These are phyloP conservation scores for Stichodactyla helianthus DNA, from an alignment of 64 coral and sea anemone species.

Conservation along the genomic window DNA sequence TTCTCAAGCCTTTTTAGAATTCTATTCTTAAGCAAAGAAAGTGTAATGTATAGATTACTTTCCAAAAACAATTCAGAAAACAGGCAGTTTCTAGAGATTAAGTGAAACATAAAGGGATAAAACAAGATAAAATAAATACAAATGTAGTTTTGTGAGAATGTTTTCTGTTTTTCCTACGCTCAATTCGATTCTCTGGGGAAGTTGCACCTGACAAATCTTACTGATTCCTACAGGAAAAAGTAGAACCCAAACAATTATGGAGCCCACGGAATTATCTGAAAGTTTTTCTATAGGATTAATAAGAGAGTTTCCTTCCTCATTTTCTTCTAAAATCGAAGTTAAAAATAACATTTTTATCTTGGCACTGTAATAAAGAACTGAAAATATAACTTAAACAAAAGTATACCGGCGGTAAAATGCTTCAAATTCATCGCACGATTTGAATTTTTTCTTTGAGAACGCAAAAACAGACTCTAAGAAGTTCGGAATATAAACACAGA, in stretches of 20 bases:
- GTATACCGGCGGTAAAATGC: not conserved
- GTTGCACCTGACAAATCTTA: not conserved
- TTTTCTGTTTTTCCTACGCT: too few relatives aligned
- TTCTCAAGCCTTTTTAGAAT: too few relatives aligned
- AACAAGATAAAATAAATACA: too few relatives aligned
- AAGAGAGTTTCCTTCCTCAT: not conserved
- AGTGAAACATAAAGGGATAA: too few relatives aligned
- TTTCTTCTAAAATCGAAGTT: not conserved
- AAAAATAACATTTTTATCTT: not conserved
- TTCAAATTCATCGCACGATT: not conserved
- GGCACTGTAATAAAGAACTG: not conserved
- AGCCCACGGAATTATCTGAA: not conserved
- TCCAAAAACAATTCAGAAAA: too few relatives aligned
- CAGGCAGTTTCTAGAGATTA: too few relatives aligned
- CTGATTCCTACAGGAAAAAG: not conserved
- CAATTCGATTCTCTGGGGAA: not conserved
- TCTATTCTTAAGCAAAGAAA: too few relatives aligned
- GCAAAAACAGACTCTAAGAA: not conserved
- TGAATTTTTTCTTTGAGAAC: not conserved
- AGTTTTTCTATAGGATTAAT: slow-evolving; percentile 3
- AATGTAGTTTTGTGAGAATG: too few relatives aligned
- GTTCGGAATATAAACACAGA: not conserved
- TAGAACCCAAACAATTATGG: not conserved
- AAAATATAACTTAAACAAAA: not conserved
- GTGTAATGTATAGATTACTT: too few relatives aligned